phyloP scores from a whole-genome alignment of 2,888 invertebrate species.

The Bombyx huttoni region DNA sequence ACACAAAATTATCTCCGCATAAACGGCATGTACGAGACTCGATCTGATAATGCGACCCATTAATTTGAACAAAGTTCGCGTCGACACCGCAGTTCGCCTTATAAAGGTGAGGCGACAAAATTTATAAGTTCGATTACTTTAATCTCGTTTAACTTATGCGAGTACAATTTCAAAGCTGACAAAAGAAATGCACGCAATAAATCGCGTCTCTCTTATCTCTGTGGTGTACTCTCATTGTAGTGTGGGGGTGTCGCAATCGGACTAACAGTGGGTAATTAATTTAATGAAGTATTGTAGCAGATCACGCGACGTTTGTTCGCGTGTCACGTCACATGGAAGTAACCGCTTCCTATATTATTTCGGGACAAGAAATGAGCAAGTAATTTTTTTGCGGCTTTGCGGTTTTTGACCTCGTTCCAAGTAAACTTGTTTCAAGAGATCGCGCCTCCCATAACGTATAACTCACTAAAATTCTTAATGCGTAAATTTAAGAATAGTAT shows the following conservation, averaged over 20 bases:
- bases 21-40: slow-evolving; percentile 69
- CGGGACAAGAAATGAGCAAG: slow-evolving; percentile 37
- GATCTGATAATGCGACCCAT: slow-evolving; percentile 70
- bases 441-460: no score
- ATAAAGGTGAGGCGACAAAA: slow-evolving; percentile 72
- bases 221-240: slow-evolving; percentile 64
- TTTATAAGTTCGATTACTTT: slow-evolving; percentile 74
- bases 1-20: slow-evolving; percentile 70
- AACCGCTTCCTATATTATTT: slow-evolving; percentile 37
- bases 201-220: slow-evolving; percentile 59
- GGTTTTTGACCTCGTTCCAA: not conserved
- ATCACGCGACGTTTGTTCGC: slow-evolving; percentile 57
- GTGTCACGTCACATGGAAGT: slow-evolving; percentile 31
- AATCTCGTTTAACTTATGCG: slow-evolving; percentile 73
- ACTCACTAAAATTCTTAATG: no score
- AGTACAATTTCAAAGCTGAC: slow-evolving; percentile 73
- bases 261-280: slow-evolving; percentile 65
- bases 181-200: slow-evolving; percentile 73
- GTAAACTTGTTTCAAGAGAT: not conserved
- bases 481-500: no score
- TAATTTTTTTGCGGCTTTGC: slow-evolving; percentile 11
- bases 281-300: slow-evolving; percentile 53
- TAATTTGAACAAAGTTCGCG: slow-evolving; percentile 71
- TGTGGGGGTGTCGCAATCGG: slow-evolving; percentile 46
- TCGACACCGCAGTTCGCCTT: slow-evolving; percentile 66